These are phyloP conservation scores for Ornithoptera alexandrae DNA, from an alignment of 2,888 invertebrate genomes.

Conservation along the genomic window DNA sequence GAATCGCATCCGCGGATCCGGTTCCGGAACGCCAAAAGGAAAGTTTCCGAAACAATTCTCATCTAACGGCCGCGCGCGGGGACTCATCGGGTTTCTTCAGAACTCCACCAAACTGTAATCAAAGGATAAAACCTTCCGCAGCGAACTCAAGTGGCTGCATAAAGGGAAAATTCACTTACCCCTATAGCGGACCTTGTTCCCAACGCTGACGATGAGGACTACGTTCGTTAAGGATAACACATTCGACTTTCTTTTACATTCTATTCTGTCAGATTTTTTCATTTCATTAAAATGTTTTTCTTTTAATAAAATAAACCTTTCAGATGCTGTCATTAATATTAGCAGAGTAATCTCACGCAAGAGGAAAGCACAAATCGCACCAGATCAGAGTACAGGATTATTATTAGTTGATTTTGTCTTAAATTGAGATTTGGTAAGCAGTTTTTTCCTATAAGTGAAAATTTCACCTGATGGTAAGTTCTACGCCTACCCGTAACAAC, in stretches of 20 bases:
- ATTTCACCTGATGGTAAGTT: too few species aligned
- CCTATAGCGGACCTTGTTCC: slow-evolving; percentile 62
- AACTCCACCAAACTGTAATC: slow-evolving; percentile 61
- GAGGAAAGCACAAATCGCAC: too few species aligned
- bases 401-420: too few species aligned
- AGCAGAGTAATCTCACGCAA: too few species aligned
- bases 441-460: too few species aligned
- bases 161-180: slow-evolving; percentile 75
- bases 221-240: slow-evolving; percentile 37
- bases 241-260: slow-evolving; percentile 33
- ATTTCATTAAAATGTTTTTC: too few species aligned
- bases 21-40: slow-evolving; percentile 38
- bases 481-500: too few species aligned
- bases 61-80: slow-evolving; percentile 48
- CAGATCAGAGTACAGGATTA: too few species aligned
- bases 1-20: slow-evolving; percentile 15
- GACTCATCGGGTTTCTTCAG: slow-evolving; percentile 49
- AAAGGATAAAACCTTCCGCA: slow-evolving; percentile 67
- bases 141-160: slow-evolving; percentile 66
- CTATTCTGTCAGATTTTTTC: too few species aligned
- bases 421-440: too few species aligned
- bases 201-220: slow-evolving; percentile 56
- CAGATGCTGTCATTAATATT: too few species aligned
- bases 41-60: slow-evolving; percentile 56
- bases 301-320: too few species aligned